Percentiles rank a stretch among this genome's conserved stretches.
Conservation (phyloP, 2,797 vertebrate genomes). For the Vespertilio murinus region DNA sequence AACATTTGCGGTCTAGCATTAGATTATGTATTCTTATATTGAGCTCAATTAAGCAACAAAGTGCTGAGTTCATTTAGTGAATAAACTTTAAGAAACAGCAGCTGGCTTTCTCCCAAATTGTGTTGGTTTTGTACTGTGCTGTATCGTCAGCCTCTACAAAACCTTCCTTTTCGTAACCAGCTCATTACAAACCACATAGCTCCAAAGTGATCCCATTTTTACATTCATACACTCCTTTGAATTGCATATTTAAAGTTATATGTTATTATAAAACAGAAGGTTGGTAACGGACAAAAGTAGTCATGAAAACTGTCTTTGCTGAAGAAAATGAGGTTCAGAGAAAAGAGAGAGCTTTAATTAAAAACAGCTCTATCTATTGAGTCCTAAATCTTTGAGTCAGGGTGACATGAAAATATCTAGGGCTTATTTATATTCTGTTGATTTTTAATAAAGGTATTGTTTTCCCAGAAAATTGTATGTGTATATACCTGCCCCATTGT, state of each 20-base stretch:
- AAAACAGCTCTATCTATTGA: background rate
- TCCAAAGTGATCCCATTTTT: background rate
- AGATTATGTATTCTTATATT: constrained; percentile 49
- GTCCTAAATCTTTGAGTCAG: background rate
- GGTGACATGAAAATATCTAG: background rate
- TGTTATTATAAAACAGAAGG: background rate
- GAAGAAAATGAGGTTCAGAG: background rate
- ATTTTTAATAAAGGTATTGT: background rate
- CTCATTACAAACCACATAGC: background rate
- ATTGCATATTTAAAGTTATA: background rate
- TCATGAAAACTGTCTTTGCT: background rate
- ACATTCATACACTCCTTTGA: background rate
- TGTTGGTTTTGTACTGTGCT: background rate
- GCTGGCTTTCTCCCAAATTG: constrained; percentile 39
- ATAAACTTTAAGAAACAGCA: constrained; percentile 37
- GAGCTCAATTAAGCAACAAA: constrained; percentile 62
- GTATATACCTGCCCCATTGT: background rate
- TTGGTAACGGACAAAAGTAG: background rate
- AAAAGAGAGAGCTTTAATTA: background rate
- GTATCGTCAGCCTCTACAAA: accelerated
- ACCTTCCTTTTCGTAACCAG: background rate
- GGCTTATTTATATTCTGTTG: too few species aligned
- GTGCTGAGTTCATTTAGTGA: constrained; percentile 46
- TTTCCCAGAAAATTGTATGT: background rate
- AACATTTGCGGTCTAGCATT: constrained; percentile 64